Percentiles rank a stretch among this genome's conserved stretches.
Conservation (phyloP, 2,888 invertebrate species). For the Oxycera nigricornis region DNA sequence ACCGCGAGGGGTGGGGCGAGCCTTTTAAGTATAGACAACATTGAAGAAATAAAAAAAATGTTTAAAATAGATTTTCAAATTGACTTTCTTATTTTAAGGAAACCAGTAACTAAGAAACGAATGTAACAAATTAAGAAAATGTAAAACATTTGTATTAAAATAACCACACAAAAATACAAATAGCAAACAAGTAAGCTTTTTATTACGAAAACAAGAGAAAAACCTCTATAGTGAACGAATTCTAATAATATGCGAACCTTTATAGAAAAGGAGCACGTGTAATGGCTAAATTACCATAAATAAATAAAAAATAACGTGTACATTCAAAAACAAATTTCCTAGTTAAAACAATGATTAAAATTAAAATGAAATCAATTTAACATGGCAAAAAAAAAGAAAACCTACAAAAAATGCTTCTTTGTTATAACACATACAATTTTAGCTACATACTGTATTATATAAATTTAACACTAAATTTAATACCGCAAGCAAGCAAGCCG, state of each 20-base stretch:
- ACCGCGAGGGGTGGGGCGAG: conserved; percentile 63
- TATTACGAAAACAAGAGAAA: conserved; percentile 44
- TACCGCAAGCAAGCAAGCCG: conserved; percentile 30
- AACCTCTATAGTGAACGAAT: conserved; percentile 40
- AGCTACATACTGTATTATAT: conserved; percentile 50
- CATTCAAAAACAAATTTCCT: conserved; percentile 37
- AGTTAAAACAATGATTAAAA: conserved; percentile 42
- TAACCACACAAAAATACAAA: conserved; percentile 23
- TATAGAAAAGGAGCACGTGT: conserved; percentile 27
- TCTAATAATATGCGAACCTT: conserved; percentile 18
- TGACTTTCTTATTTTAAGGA: conserved; percentile 42
- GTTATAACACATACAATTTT: conserved; percentile 55
- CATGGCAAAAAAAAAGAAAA: conserved; percentile 38
- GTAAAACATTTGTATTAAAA: conserved; percentile 44
- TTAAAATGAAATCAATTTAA: conserved; percentile 41
- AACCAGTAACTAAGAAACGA: conserved; percentile 51
- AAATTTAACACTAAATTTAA: conserved; percentile 44
- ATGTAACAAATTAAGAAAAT: conserved; percentile 44
- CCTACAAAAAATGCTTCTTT: conserved; percentile 56
- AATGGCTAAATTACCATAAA: conserved; percentile 12
- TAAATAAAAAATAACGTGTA: conserved; percentile 33
- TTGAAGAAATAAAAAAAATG: conserved; percentile 40
- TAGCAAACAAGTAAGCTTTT: conserved; percentile 49
- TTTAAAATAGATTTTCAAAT: conserved; percentile 41
- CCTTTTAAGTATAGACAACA: conserved; percentile 46